Conservation (phyloP, 1,140 invertebrate species). For the Asbolus verrucosus region DNA sequence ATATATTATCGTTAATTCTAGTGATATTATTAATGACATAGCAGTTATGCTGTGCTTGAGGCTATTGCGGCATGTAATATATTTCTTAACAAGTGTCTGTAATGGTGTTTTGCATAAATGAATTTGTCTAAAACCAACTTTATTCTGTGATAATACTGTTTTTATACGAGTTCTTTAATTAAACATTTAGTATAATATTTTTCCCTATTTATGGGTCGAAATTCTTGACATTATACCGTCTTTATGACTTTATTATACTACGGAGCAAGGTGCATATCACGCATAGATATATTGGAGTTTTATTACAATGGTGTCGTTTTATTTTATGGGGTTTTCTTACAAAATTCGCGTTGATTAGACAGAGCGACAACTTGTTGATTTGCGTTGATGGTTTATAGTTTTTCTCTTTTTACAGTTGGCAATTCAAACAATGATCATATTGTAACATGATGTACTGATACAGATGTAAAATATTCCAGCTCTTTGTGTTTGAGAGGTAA, state of each 20-base stretch:
- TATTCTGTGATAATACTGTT: constrained; percentile 13
- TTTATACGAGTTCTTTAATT: constrained; percentile 19
- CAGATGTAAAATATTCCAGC: constrained; percentile 31
- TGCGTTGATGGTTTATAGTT: constrained; percentile 13
- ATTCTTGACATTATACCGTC: constrained; percentile 13
- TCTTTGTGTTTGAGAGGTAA: constrained; percentile 26
- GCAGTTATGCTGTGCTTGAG: constrained; percentile 14
- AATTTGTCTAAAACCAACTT: constrained; percentile 19
- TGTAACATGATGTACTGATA: constrained; percentile 10
- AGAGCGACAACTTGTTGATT: constrained; percentile 31
- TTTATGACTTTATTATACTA: constrained; percentile 30
- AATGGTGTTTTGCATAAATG: constrained; percentile 33
- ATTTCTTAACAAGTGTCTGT: constrained; percentile 33
- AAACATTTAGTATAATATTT: background rate
- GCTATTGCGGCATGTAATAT: constrained; percentile 22
- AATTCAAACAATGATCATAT: constrained; percentile 18
- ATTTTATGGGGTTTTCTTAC: constrained; percentile 19
- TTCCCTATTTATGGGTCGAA: constrained; percentile 25
- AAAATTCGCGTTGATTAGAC: constrained; percentile 10
- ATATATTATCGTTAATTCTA: constrained; percentile 31
- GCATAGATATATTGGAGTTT: constrained; percentile 23
- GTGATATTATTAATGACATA: constrained; percentile 36
- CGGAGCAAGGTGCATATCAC: constrained; percentile 11
- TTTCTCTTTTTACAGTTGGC: constrained; percentile 6
- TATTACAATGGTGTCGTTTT: constrained; percentile 15